These are phyloP conservation scores for Capra hircus DNA, from an alignment of 2,113 vertebrate species.

Conservation along the genomic window DNA sequence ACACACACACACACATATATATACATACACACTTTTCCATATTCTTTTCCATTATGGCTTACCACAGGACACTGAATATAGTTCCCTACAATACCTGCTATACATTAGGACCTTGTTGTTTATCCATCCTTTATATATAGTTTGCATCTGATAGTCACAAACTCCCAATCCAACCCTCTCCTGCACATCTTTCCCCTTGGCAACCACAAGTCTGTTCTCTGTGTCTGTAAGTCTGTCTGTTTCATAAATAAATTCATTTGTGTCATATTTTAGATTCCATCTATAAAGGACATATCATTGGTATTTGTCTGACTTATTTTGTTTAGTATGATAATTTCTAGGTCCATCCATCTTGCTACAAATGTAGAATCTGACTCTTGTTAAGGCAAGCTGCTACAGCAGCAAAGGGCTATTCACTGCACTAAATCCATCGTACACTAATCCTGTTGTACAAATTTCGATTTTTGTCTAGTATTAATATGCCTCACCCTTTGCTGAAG, in stretches of 20 bases:
- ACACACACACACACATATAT: not conserved
- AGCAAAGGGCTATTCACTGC: not conserved
- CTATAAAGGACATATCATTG: not conserved
- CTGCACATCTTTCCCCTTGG: not conserved
- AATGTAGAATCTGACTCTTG: not conserved
- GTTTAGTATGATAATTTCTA: not conserved
- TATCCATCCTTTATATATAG: not conserved
- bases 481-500: slow-evolving; percentile 74
- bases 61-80: not conserved
- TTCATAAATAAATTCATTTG: not conserved
- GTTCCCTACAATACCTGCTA: not conserved
- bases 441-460: not conserved
- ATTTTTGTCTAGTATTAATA: not conserved
- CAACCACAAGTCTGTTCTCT: not conserved
- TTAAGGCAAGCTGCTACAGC: not conserved
- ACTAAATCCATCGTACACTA: not conserved
- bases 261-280: not conserved
- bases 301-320: not conserved
- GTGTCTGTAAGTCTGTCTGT: not conserved
- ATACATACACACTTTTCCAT: not conserved
- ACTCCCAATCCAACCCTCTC: not conserved
- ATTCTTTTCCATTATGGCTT: not conserved
- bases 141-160: not conserved
- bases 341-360: not conserved
- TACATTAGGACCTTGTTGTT: not conserved